Evolutionary conservation across 2,888 invertebrate genomes (phyloP), one percentile per base, ranked within the genome.

Genomic region (Amphimallon solstitiale): DNA sequence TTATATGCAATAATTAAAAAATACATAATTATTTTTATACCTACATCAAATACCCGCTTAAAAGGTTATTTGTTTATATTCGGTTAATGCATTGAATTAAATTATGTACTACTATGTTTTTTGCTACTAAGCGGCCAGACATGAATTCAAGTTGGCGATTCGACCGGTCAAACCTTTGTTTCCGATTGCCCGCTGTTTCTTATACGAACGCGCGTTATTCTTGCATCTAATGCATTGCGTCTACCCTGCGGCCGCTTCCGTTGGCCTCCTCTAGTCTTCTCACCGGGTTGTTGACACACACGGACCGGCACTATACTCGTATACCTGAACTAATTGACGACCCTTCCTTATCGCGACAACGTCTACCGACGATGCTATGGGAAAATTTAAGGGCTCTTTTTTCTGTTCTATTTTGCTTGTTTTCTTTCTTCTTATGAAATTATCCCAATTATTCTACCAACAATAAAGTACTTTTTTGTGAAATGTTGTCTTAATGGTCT

Each of bases 241-340:
- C 56, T 56, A 40, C 40, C 56, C 40, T 56, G 40, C 40, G 49
- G 65, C 63, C 66, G 49, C 69, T 71, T 71, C 65, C 65, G 65
- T 45, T 60, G 48, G 40, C 17, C 63, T 62, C 49, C 46, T 48
- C 52, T 19, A 68, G 68, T 66, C 68, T 69, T 67, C 65, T 65
- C 68, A 66, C 43, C 70, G 70, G 73, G 73, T 73, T 73, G 73
- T 72, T 72, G 73, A 73, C 73, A 73, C 69, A 65, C 68, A 69
- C 68, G 68, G 71, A 68, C 70, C 64, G 67, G 66, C 66, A 69
- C 63, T 60, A 66, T 38, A 63, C 63, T 60, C 38, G 49, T 68
- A 68, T 74, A 72, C 72, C 73, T 68, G 74, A 75, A 75, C 73
- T 75, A 75, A 75, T 75, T 75, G 71, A 40, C 68, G 45, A 62